Evolutionary conservation across 2,797 vertebrate species (phyloP), one percentile per base, ranked within the genome.

Genomic region (Phrynocephalus vlangalii): DNA sequence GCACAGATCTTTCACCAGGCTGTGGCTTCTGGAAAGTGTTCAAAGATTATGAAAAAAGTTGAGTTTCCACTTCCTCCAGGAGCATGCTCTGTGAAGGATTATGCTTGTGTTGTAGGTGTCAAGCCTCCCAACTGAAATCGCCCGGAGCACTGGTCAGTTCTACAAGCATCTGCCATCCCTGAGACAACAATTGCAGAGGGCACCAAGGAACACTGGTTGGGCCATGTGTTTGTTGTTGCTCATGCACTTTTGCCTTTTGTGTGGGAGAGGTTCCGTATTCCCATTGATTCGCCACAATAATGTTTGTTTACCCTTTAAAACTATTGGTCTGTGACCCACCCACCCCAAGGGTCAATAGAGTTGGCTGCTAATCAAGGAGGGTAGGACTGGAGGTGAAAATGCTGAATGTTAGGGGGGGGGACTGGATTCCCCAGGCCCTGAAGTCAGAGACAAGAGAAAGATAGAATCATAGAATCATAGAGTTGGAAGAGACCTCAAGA

Each of bases 251-350:
- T 63, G 66, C 72, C 44, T 56, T 44, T 16, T 77, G 48, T 77
- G 9, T 68, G 63, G 16, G 44, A 63, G 30, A 56, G 72, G 26
- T 20, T 68, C 13, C 15, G 28, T 76, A 82, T 75, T 77, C 56
- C 56, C 73, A 76, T 76, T 87, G 22, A 72, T 70, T 52, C 63
- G n/a, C n/a, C 82, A 79, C 70, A 75, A 67, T 73, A 84, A 84
- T 73, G n/a, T 88, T 88, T 80, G 82, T 88, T 84, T 84, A 84
- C 68, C 68, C 68, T 88, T 79, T 73, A 44, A 66, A 50, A 63
- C 28, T 33, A 79, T 52, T 73, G 67, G 33, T 71, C 82, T 79
- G 82, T 84, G 82, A 70, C 28, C 52, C 79, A 70, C 28, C 52
- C 79, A 50, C 33, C 87, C 28, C 66, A 82, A 87, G 33, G 70